Percentiles rank a stretch among this genome's conserved stretches.
phyloP scores from a whole-genome alignment of 2,797 vertebrate genomes.

The Rousettus madagascariensis region DNA sequence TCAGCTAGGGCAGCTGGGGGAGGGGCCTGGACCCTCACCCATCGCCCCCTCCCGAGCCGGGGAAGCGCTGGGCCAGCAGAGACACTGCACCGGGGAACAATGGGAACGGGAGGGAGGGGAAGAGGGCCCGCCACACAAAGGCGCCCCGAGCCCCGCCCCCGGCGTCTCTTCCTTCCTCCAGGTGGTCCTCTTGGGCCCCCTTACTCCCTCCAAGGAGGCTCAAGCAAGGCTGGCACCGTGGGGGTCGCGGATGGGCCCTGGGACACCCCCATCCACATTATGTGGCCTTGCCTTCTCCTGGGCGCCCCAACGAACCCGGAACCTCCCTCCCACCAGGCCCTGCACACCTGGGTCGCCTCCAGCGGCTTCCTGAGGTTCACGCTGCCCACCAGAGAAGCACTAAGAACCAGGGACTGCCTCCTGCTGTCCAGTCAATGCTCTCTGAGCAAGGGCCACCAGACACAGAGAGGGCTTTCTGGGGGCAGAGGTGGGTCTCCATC shows the following conservation, averaged over 20 bases:
- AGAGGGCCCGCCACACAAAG: conserved; percentile 61
- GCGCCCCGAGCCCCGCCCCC: neutral
- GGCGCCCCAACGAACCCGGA: neutral
- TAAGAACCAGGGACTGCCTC: neutral
- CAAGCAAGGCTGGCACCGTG: neutral
- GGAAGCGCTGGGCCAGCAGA: conserved; percentile 19
- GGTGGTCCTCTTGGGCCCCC: conserved; percentile 32
- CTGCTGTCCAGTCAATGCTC: neutral
- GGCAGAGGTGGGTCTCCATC: neutral
- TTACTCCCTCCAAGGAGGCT: neutral
- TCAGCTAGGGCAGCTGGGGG: neutral
- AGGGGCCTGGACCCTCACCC: conserved; percentile 43
- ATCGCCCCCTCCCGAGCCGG: neutral
- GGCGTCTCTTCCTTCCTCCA: conserved; percentile 73
- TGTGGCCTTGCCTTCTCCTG: neutral
- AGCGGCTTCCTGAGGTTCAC: neutral
- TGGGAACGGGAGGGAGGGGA: neutral
- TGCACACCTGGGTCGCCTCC: neutral
- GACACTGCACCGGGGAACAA: conserved; percentile 46
- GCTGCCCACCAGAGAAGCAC: neutral
- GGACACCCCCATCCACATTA: neutral
- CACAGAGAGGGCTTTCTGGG: neutral
- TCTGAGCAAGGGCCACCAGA: neutral
- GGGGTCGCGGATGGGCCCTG: too few species aligned
- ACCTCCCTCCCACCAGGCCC: neutral